phyloP scores from a whole-genome alignment of 2,113 vertebrate species.

The Hydrochoerus hydrochaeris region DNA sequence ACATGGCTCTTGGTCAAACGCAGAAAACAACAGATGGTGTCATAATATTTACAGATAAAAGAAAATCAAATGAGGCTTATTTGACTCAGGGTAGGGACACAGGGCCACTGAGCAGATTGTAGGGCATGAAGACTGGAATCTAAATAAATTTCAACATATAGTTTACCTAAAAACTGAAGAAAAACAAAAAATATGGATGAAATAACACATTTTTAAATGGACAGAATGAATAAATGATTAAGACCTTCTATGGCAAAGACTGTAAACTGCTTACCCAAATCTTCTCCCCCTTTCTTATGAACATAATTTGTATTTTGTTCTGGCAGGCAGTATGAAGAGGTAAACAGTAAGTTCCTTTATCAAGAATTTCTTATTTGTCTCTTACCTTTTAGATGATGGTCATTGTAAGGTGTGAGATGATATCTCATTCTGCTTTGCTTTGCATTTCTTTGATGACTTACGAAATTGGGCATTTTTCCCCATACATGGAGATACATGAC shows the following conservation, averaged over 20 bases:
- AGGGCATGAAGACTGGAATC: not conserved
- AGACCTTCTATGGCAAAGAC: not conserved
- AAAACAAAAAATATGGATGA: not conserved
- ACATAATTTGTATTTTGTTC: not conserved
- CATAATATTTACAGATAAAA: not conserved
- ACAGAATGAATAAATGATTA: not conserved
- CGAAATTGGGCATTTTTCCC: not conserved
- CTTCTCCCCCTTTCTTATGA: not conserved
- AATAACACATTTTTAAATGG: not conserved
- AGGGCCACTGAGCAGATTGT: not conserved
- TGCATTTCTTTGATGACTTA: not conserved
- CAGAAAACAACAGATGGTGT: conserved; percentile 57
- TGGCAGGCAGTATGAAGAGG: not conserved
- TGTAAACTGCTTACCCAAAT: not conserved
- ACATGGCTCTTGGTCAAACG: not conserved
- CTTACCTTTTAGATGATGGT: not conserved
- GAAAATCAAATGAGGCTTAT: not conserved
- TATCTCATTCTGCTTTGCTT: not conserved
- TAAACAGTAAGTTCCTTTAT: not conserved
- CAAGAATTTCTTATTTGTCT: not conserved
- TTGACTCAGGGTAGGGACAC: not conserved
- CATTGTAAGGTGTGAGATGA: not conserved
- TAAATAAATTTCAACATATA: not conserved
- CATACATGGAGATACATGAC: not conserved
- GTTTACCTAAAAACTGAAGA: not conserved